Conservation (phyloP, 2,797 vertebrate species). For the Sebastes steindachneri region DNA sequence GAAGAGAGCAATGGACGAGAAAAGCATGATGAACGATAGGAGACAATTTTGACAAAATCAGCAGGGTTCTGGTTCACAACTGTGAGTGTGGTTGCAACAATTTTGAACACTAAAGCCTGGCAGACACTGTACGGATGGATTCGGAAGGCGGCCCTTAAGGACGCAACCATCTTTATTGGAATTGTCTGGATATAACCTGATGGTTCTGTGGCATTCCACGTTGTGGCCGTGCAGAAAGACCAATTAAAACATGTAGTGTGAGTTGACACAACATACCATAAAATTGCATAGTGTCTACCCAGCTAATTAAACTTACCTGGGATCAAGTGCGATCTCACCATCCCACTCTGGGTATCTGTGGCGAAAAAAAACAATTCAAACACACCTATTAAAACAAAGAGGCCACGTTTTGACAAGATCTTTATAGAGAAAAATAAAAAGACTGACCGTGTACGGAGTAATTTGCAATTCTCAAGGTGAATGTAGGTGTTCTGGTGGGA, state of each 20-base stretch:
- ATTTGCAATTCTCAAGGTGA: conserved; percentile 90
- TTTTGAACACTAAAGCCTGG: background rate
- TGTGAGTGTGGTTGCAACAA: background rate
- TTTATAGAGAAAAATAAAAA: background rate
- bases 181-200: background rate
- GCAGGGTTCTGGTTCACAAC: background rate
- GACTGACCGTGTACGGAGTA: conserved; percentile 88
- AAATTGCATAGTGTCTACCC: background rate
- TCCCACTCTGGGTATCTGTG: conserved; percentile 92
- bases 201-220: background rate
- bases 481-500: conserved; percentile 90
- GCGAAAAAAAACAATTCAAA: background rate
- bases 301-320: conserved; percentile 56
- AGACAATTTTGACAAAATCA: background rate
- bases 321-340: conserved; percentile 76
- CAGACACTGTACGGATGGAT: background rate
- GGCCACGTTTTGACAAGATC: background rate
- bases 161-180: background rate
- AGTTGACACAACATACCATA: background rate
- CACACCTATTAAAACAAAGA: background rate
- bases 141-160: background rate
- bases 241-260: background rate
- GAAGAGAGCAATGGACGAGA: background rate
- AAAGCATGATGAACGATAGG: background rate
- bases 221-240: background rate